A percentile compares a stretch with the other conserved stretches of the same genome.
Conservation (phyloP, 1,140 invertebrate species). For the Rhynchophorus ferrugineus region DNA sequence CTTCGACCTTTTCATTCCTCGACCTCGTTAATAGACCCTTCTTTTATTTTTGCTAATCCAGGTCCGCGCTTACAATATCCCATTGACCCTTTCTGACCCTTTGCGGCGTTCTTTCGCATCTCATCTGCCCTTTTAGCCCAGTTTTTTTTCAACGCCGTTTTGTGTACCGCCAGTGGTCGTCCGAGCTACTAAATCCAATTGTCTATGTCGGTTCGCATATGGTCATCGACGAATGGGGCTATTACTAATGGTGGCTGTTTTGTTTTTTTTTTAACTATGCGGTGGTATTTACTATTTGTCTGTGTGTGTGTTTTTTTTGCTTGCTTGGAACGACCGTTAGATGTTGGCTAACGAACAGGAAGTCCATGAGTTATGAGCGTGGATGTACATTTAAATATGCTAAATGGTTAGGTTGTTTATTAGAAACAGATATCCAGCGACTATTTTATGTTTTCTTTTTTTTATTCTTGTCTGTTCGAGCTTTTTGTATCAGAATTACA, state of each 20-base stretch:
- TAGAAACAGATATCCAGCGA: no score
- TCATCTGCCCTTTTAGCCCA: conserved; percentile 4
- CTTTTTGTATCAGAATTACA: no score
- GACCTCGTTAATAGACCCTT: conserved; percentile 1
- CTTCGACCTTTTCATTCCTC: background rate
- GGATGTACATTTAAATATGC: conserved; percentile 1
- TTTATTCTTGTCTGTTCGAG: no score
- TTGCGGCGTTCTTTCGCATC: background rate
- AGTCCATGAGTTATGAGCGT: background rate
- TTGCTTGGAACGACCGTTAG: background rate
- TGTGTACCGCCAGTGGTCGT: no score
- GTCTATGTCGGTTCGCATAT: conserved; percentile 1
- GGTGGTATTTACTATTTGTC: background rate
- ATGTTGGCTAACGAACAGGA: conserved; percentile 4
- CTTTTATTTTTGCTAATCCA: conserved; percentile 4
- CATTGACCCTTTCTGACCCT: conserved; percentile 4
- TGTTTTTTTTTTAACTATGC: no score
- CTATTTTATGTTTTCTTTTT: no score
- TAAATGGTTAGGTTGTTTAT: no score
- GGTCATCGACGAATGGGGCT: background rate
- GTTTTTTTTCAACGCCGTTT: background rate
- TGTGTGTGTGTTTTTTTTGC: background rate
- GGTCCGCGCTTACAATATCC: background rate
- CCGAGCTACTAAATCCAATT: no score
- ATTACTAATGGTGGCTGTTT: no score